Base-by-base conservation (phyloP, 2,113 vertebrate species). In the Struthio camelus region DNA sequence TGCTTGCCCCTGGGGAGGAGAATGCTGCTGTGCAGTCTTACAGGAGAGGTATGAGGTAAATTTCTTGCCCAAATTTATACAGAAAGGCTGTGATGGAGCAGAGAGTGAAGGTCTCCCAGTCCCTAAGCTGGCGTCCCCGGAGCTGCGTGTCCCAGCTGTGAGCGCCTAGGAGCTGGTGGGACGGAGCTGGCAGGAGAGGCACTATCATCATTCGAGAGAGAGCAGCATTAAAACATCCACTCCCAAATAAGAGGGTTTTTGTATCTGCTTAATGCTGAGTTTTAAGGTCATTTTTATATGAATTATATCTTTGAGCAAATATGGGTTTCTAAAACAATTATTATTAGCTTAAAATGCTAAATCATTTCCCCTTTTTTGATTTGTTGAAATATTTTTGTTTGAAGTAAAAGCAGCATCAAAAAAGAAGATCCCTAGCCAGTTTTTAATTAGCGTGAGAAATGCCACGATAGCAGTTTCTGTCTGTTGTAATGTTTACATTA, bases 321-420 rank as follows among this genome's bases (percentile, higher is more conserved):
- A 62, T 0, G 5, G 32, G 27, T 79, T 95, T 94, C 83, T 73
- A 62, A 92, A 94, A 28, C 66, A 42, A 94, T 90, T 87, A 94
- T 51, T 92, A 85, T 89, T 91, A 85, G 40, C 71, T 95, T 82
- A 70, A 93, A 91, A 84, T 70, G 58, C 62, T 77, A 87, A 93
- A 82, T 23, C 5, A 1, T 71, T 87, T 92, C 22, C 84, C 78
- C 32, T 54, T 46, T 54, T 82, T 89, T 91, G 56, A 76, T 91
- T 94, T 89, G 27, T 71, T 87, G 66, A 62, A 80, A 82, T 73
- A 40, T 42, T 93, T 91, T 84, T 89, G 53, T 94, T 92, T 91
- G 82, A 94, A 93, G 82, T 71, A 90, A 84, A 94, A n/a, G 69
- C 76, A 77, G 16, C 62, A 80, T 79, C 44, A 46, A 89, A 70